Evolutionary conservation across 2,113 vertebrate genomes (phyloP).

Genomic region (Psittacula cyanocephala): DNA sequence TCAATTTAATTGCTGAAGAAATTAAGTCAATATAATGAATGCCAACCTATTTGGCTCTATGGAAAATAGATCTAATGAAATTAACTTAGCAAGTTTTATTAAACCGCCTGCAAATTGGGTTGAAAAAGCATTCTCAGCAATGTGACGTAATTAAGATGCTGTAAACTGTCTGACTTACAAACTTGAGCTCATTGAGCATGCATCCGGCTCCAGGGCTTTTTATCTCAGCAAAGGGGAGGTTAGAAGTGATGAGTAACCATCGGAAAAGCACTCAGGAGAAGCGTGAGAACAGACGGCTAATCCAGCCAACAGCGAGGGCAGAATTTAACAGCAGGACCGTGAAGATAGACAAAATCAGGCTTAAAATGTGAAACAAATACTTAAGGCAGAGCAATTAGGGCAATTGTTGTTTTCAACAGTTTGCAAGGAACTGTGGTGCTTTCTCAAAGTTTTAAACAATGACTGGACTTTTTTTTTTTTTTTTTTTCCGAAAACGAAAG

Average conservation of each 20-base stretch:
- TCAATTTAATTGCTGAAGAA: not conserved
- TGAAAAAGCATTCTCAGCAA: not conserved
- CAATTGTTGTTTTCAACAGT: not conserved
- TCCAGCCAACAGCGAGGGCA: not conserved
- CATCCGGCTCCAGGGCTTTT: not conserved
- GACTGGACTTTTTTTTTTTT: rapidly evolving
- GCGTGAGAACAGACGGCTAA: not conserved
- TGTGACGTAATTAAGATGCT: not conserved
- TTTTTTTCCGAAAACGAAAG: not conserved
- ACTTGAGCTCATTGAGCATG: rapidly evolving
- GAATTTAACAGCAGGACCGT: not conserved
- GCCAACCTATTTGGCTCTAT: not conserved
- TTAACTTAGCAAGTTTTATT: not conserved
- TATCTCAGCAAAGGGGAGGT: not conserved
- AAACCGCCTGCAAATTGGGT: not conserved
- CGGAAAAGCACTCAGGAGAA: rapidly evolving
- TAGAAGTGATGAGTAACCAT: not conserved
- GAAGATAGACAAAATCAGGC: not conserved
- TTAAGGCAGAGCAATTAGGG: not conserved
- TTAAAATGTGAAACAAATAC: not conserved
- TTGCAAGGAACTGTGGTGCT: not conserved
- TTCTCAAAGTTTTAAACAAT: not conserved
- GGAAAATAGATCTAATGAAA: not conserved
- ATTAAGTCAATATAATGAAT: not conserved
- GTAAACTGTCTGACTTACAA: not conserved